phyloP scores from a whole-genome alignment of 1,140 invertebrate species.

The Helicoverpa armigera region DNA sequence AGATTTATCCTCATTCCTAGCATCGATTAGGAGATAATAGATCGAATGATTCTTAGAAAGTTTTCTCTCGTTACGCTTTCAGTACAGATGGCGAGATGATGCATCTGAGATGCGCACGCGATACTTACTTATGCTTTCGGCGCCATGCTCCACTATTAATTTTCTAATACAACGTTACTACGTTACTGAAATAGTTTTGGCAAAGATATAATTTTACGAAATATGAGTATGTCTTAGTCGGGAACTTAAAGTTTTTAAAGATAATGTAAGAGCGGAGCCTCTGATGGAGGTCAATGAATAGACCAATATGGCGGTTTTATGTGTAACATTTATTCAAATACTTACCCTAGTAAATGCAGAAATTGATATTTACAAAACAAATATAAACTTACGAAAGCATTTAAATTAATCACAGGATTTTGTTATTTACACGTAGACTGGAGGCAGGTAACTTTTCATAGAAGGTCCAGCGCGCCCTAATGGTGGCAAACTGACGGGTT shows the following conservation, averaged over 20 bases:
- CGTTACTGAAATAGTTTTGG: background rate
- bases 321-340: constrained; percentile 46
- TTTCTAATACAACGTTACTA: background rate
- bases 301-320: background rate
- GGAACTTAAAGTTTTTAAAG: background rate
- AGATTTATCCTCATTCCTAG: constrained; percentile 37
- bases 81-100: constrained; percentile 68
- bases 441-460: constrained; percentile 79
- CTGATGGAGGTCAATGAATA: background rate
- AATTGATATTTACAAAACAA: constrained; percentile 69
- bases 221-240: too few relatives aligned
- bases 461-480: constrained; percentile 80
- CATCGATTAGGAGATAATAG: constrained; percentile 17
- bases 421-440: constrained; percentile 73
- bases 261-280: background rate
- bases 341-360: constrained; percentile 78
- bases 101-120: constrained; percentile 53
- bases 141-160: constrained; percentile 1
- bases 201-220: too few relatives aligned
- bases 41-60: constrained; percentile 54
- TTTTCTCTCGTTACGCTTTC: constrained; percentile 80
- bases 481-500: constrained; percentile 70
- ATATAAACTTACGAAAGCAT: constrained; percentile 42
- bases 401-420: constrained; percentile 70
- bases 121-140: constrained; percentile 55